Conservation (phyloP, 2,797 vertebrate species). For the Sarcophilus harrisii region DNA sequence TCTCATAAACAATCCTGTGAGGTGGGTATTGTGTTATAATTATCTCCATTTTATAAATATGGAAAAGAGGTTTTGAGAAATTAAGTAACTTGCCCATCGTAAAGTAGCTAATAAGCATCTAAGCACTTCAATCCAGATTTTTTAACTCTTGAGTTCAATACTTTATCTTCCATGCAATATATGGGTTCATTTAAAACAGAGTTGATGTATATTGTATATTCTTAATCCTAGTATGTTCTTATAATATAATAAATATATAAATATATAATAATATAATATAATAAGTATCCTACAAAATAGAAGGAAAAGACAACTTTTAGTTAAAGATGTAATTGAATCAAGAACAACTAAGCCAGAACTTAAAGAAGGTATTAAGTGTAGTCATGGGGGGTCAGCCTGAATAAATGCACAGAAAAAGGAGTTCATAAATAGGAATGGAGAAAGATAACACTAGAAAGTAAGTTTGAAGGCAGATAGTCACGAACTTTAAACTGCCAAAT, state of each 20-base stretch:
- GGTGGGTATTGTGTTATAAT: background rate
- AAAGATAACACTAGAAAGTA: background rate
- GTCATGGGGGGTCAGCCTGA: background rate
- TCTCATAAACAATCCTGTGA: background rate
- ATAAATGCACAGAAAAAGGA: background rate
- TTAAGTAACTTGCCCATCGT: background rate
- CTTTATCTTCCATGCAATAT: background rate
- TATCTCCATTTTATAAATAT: background rate
- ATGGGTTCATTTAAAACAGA: background rate
- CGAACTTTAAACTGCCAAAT: background rate
- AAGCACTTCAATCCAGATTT: background rate
- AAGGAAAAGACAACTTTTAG: background rate
- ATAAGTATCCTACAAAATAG: background rate
- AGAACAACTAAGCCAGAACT: background rate
- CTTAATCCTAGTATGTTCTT: background rate
- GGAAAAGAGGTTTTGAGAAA: background rate
- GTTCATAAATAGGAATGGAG: background rate
- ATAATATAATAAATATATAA: no score
- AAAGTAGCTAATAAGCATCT: background rate
- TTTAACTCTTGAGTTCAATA: background rate
- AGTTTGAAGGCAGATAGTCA: background rate
- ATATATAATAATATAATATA: no score
- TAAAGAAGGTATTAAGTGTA: background rate
- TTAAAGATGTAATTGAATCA: background rate
- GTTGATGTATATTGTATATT: background rate